Base-by-base conservation (phyloP, 2,113 vertebrate species). In the Steatornis caripensis region DNA sequence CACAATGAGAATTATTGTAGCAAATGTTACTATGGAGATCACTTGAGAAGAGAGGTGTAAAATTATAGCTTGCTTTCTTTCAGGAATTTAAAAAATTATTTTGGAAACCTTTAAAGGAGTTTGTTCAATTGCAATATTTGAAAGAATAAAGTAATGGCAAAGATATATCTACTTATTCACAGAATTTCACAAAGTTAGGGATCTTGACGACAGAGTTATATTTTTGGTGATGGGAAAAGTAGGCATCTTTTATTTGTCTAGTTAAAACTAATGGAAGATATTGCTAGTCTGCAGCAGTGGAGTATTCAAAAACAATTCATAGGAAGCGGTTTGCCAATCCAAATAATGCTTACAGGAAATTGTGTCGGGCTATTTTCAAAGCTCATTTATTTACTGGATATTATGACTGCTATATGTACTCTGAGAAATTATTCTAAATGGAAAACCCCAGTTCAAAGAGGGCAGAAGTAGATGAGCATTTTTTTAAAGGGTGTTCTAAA, bases 51-150 rank as follows among this genome's bases (percentile, higher is more conserved):
- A 74, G n/a, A 91, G 30, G 27, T 90, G 13, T 81, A 92, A 86
- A 90, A 96, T 90, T 94, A 77, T 61, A 90, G 19, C 61, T 96
- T 97, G 11, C 76, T 93, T 96, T 75, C 64, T 90, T 94, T 82
- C 60, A 90, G 66, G 54, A 70, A 66, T 43, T 70, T 58, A 90
- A 87, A 60, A 92, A 87, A 69, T 36, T 34, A 10, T 53, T 94
- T 30, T 87, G n/a, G 92, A 97, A 95, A 80, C 55, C 51, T 84
- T 96, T 57, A 78, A 85, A 90, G 37, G 21, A 64, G 60, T 89
- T 84, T 89, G 23, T 79, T 91, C 65, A 57, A 53, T 78, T 95
- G 69, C 39, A 79, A 27, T 83, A 75, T 84, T 95, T 91, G 58
- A 86, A 76, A 85, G 48, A 95, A 68, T 66, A 76, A 69, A 57